These are phyloP conservation scores for Oreochromis tanganicae DNA, from an alignment of 2,113 vertebrate genomes.

Conservation along the genomic window DNA sequence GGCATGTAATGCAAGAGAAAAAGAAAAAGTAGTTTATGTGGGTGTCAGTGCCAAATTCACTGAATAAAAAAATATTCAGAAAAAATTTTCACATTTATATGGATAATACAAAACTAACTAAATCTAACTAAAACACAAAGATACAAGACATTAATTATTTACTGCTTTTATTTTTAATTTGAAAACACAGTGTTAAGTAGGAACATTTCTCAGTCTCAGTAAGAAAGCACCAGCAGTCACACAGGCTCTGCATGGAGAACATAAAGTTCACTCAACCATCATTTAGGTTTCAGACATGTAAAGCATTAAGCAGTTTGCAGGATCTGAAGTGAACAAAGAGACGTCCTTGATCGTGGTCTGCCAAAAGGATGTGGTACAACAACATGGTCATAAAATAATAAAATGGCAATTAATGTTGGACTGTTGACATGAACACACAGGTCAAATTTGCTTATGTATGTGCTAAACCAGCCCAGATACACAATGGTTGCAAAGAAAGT, in stretches of 20 bases:
- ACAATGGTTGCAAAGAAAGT: neutral
- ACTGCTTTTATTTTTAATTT: neutral
- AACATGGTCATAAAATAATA: too few relatives aligned
- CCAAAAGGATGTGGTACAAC: neutral
- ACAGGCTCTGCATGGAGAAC: neutral
- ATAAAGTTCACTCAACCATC: neutral
- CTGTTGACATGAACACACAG: neutral
- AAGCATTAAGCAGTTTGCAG: neutral
- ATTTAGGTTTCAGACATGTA: neutral
- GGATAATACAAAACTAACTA: neutral
- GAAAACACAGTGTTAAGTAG: neutral
- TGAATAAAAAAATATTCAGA: neutral
- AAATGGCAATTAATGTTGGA: neutral
- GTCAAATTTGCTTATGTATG: accelerated
- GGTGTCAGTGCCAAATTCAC: neutral
- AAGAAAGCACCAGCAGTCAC: neutral
- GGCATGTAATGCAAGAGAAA: neutral
- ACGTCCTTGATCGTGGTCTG: neutral
- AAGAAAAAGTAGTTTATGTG: neutral
- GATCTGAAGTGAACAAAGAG: neutral
- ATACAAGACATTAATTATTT: neutral
- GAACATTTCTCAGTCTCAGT: neutral
- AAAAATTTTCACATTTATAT: too few relatives aligned
- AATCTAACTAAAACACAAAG: neutral
- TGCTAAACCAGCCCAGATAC: neutral